These are phyloP conservation scores for Drosophila lutescens DNA, from an alignment of 2,888 invertebrate species.

Conservation along the genomic window DNA sequence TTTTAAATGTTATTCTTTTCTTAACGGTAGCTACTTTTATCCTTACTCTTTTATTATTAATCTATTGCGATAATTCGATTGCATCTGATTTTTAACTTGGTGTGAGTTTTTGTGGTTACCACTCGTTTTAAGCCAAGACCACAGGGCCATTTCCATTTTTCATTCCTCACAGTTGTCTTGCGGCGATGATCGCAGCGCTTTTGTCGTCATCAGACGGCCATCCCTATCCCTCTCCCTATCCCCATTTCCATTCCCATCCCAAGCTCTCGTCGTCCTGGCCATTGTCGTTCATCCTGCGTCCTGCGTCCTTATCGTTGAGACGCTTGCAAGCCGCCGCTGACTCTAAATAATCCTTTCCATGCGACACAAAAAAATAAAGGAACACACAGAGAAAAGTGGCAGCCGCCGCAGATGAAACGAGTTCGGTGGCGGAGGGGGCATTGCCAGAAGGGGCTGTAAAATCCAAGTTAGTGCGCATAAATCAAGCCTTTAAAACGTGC, in stretches of 20 bases:
- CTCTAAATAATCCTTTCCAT: slow-evolving; percentile 79
- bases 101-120: neutral
- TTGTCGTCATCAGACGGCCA: slow-evolving; percentile 65
- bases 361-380: slow-evolving; percentile 54
- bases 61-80: neutral
- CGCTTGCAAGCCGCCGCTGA: slow-evolving; percentile 78
- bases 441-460: slow-evolving; percentile 61
- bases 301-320: slow-evolving; percentile 72
- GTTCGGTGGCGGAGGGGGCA: slow-evolving; percentile 10
- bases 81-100: neutral
- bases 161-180: slow-evolving; percentile 9
- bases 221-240: slow-evolving; percentile 9
- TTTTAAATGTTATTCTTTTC: too few relatives aligned
- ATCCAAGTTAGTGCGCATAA: slow-evolving; percentile 81
- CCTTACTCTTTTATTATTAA: neutral
- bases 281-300: slow-evolving; percentile 67
- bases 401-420: slow-evolving; percentile 52
- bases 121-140: neutral
- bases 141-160: slow-evolving; percentile 2
- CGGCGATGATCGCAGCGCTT: slow-evolving; percentile 68
- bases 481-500: slow-evolving; percentile 82
- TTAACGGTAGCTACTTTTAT: neutral
- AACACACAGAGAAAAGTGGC: slow-evolving; percentile 36
- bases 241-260: slow-evolving; percentile 3
- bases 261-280: slow-evolving; percentile 34